A percentile compares a stretch with the other conserved stretches of the same genome.
Conservation (phyloP, 2,113 vertebrate genomes). For the Sminthopsis crassicaudata region DNA sequence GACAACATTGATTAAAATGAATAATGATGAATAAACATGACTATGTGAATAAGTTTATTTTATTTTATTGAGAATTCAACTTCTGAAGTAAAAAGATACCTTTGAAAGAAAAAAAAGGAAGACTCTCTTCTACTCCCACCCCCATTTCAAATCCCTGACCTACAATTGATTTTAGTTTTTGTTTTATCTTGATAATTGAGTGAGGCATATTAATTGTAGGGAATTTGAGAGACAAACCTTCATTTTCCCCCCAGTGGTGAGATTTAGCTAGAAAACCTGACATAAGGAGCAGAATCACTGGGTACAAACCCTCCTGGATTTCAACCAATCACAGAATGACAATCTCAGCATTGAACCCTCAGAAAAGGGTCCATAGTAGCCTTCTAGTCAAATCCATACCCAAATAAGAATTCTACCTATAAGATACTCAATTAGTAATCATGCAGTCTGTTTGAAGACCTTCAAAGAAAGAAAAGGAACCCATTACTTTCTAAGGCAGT, state of each 20-base stretch:
- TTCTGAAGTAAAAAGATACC: not conserved
- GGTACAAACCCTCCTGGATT: not conserved
- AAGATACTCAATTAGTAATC: not conserved
- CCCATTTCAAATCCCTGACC: not conserved
- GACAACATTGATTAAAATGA: not conserved
- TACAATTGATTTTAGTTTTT: not conserved
- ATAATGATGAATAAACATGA: not conserved
- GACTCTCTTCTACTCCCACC: not conserved
- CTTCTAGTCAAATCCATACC: not conserved
- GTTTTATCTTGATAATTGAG: not conserved
- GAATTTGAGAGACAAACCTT: not conserved
- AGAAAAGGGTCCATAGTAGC: not conserved
- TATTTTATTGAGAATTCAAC: not conserved
- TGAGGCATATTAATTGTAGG: not conserved
- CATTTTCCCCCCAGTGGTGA: not conserved
- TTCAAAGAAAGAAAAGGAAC: not conserved
- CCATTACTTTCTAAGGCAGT: not conserved
- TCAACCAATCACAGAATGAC: not conserved
- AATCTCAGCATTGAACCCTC: not conserved
- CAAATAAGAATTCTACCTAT: not conserved
- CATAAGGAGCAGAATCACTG: not conserved
- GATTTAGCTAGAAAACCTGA: not conserved
- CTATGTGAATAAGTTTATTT: not conserved
- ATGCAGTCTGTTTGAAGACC: not conserved
- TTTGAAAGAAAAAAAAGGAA: not conserved